Evolutionary conservation across 2,113 vertebrate species (phyloP), one percentile per base, ranked within the genome.

Genomic region (Hylia prasina): DNA sequence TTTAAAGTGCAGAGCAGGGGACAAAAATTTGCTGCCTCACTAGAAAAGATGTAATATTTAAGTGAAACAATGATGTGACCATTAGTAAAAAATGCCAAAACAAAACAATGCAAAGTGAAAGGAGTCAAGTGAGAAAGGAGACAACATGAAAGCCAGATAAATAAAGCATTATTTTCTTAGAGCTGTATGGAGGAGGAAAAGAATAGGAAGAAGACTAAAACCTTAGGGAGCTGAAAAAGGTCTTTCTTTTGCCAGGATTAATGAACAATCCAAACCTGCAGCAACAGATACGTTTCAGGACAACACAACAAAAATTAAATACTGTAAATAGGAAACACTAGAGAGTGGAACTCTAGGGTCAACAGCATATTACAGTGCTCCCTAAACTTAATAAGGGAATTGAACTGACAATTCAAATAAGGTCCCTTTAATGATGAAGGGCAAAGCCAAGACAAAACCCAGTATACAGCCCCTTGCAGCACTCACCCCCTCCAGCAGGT

Each of bases 401-500:
- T 61, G 40, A 89, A 78, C 15, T 37, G 27, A 58, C 28, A 66
- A 47, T 31, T 24, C 68, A 23, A 86, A 44, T 3, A 73, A 37
- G 5, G 7, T 54, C 39, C 23, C 16, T 19, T 70, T 64, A 47
- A 54, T 12, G 54, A 57, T 23, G 39, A 93, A 73, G 51, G 18
- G 33, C 22, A 90, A 92, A 78, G 24, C 21, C 15, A 87, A 76
- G 56, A 58, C 18, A 83, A 78, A 60, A 87, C 1, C 20, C 37
- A 61, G 19, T 0, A 35, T 1, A 44, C 22, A 77, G 64, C 48
- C 80, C 44, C 22, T 5, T 28, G 9, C 33, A 87, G 94, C 92
- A 96, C 99, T 98, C 95, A 99, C 99, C 98, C 99, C 98, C 95
- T 99, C 99, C 97, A 99, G 98, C 95, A 99, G 98, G 77, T 98